Conservation (phyloP, 2,888 invertebrate genomes). For the Chaetogeoica ovagalla region DNA sequence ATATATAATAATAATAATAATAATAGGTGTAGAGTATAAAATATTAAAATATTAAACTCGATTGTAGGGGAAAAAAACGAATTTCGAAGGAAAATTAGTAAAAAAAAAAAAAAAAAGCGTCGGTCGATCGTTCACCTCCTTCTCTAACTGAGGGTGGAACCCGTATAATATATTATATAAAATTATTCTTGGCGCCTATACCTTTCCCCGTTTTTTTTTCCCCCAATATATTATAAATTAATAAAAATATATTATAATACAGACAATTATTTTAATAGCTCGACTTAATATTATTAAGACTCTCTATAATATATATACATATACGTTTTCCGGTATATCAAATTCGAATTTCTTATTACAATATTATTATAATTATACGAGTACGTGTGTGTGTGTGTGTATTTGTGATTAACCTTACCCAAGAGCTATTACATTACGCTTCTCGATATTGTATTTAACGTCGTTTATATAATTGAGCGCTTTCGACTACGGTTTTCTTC, state of each 20-base stretch:
- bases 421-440: not conserved
- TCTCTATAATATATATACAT: not conserved
- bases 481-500: not conserved
- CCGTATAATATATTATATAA: too few relatives aligned
- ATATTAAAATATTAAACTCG: too few relatives aligned
- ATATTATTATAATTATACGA: not conserved
- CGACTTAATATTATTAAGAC: not conserved
- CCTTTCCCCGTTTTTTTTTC: not conserved
- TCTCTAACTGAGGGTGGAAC: too few relatives aligned
- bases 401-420: not conserved
- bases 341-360: not conserved
- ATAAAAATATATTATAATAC: not conserved
- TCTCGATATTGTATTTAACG: not conserved
- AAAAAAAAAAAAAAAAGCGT: not conserved
- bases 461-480: too few relatives aligned
- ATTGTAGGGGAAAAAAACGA: too few relatives aligned
- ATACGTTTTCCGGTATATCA: not conserved
- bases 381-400: too few relatives aligned
- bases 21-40: too few relatives aligned
- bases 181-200: conserved; percentile 28
- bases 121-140: not conserved
- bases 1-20: too few relatives aligned
- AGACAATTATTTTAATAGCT: conserved; percentile 38
- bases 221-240: not conserved
- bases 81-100: too few relatives aligned